phyloP scores from a whole-genome alignment of 2,113 vertebrate species.

The Cromileptes altivelis region DNA sequence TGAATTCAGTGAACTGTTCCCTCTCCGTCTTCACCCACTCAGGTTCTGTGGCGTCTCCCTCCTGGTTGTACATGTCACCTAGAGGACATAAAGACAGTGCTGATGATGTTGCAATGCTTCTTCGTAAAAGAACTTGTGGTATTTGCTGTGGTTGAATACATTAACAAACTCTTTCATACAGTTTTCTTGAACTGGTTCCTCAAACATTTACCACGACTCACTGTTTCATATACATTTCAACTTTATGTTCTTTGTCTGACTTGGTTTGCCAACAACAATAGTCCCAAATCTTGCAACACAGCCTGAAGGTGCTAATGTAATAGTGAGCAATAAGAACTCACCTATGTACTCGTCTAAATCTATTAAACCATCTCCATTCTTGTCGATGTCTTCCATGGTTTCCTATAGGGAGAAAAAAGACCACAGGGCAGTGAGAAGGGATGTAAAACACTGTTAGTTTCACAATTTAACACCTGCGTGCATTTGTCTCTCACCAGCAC shows the following conservation, averaged over 20 bases:
- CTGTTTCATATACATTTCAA: background rate
- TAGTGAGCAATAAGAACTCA: constrained; percentile 73
- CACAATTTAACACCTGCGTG: background rate
- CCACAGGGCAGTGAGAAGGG: background rate
- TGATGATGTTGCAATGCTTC: background rate
- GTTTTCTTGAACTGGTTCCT: background rate
- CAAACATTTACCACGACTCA: background rate
- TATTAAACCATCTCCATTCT: constrained; percentile 97
- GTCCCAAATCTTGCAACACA: fast-evolving
- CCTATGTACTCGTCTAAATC: constrained; percentile 97
- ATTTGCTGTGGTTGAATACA: background rate
- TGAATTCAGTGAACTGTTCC: constrained; percentile 95
- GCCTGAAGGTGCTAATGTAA: background rate
- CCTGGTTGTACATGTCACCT: constrained; percentile 99
- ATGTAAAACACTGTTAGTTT: background rate
- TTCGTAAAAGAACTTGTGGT: background rate
- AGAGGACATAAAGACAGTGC: background rate
- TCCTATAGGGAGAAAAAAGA: constrained; percentile 83
- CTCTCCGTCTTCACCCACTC: constrained; percentile 97
- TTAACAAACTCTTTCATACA: background rate
- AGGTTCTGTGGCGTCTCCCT: constrained; percentile 90
- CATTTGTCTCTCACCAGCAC: constrained; percentile 88
- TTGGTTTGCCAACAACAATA: background rate
- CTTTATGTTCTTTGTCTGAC: background rate
- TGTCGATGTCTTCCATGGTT: constrained; percentile 99